These are phyloP conservation scores for Cynaeus angustus DNA, from an alignment of 2,888 invertebrate species.

Conservation along the genomic window DNA sequence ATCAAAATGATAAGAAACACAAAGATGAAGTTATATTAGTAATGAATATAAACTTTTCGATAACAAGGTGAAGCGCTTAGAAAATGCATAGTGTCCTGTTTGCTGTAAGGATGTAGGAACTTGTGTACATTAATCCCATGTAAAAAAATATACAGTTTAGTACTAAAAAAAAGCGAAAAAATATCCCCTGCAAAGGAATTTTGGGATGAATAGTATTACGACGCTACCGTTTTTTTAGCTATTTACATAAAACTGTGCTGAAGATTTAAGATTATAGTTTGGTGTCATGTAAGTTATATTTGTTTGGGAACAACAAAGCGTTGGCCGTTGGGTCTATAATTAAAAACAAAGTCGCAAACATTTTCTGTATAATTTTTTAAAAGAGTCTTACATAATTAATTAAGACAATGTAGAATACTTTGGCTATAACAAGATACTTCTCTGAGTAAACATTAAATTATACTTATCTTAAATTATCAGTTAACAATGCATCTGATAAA, in stretches of 20 bases:
- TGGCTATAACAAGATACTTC: slow-evolving; percentile 38
- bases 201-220: too few relatives aligned
- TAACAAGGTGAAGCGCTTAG: slow-evolving; percentile 32
- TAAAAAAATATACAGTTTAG: slow-evolving; percentile 11
- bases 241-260: not conserved
- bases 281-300: too few relatives aligned
- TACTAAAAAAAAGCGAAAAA: slow-evolving; percentile 6
- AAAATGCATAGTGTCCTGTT: slow-evolving; percentile 26
- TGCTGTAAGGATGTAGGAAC: slow-evolving; percentile 14
- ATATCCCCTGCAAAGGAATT: not conserved
- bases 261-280: not conserved
- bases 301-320: not conserved
- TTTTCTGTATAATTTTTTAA: not conserved
- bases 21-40: slow-evolving; percentile 53
- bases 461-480: slow-evolving; percentile 49
- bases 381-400: not conserved
- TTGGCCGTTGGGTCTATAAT: slow-evolving; percentile 22
- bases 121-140: slow-evolving; percentile 2
- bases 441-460: slow-evolving; percentile 28
- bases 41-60: slow-evolving; percentile 41
- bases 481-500: slow-evolving; percentile 50
- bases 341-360: slow-evolving; percentile 20
- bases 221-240: not conserved
- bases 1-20: slow-evolving; percentile 60
- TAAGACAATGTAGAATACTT: slow-evolving; percentile 46